phyloP scores from a whole-genome alignment of 2,797 vertebrate genomes.

The Anabacerthia variegaticeps region DNA sequence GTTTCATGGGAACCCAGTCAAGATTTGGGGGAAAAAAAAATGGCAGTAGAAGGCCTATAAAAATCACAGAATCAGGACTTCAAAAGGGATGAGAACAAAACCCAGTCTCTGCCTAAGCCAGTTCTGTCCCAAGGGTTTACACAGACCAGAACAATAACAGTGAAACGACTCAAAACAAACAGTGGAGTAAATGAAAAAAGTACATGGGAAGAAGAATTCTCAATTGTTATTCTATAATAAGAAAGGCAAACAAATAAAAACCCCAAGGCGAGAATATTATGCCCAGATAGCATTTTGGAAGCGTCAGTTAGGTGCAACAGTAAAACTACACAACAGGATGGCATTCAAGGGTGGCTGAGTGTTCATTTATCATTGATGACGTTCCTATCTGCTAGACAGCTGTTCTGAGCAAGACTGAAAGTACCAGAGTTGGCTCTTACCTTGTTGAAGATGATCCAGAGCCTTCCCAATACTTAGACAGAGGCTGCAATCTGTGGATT shows the following conservation, averaged over 20 bases:
- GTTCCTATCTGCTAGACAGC: not conserved
- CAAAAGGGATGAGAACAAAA: slow-evolving; percentile 17
- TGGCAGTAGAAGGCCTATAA: not conserved
- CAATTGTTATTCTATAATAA: slow-evolving; percentile 23
- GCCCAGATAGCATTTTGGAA: not conserved
- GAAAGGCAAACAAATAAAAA: slow-evolving; percentile 49
- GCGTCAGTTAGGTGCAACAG: not conserved
- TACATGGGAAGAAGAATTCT: not conserved
- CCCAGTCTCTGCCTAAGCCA: not conserved
- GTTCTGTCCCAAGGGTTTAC: slow-evolving; percentile 19
- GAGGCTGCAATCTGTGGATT: slow-evolving; percentile 38
- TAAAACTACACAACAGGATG: not conserved
- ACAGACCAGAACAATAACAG: slow-evolving; percentile 20
- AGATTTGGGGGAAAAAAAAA: not conserved
- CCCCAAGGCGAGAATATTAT: not conserved
- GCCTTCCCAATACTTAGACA: not conserved
- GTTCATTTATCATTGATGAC: not conserved
- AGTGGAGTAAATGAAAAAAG: slow-evolving; percentile 23
- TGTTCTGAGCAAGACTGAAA: not conserved
- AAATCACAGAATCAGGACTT: not conserved
- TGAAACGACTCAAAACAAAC: slow-evolving; percentile 21
- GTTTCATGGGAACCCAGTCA: not conserved
- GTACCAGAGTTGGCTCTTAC: slow-evolving; percentile 1
- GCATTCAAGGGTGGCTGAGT: not conserved
- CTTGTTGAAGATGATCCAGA: slow-evolving; percentile 16